Conservation (phyloP, 2,113 vertebrate species). For the Epinephelus cyanopodus region DNA sequence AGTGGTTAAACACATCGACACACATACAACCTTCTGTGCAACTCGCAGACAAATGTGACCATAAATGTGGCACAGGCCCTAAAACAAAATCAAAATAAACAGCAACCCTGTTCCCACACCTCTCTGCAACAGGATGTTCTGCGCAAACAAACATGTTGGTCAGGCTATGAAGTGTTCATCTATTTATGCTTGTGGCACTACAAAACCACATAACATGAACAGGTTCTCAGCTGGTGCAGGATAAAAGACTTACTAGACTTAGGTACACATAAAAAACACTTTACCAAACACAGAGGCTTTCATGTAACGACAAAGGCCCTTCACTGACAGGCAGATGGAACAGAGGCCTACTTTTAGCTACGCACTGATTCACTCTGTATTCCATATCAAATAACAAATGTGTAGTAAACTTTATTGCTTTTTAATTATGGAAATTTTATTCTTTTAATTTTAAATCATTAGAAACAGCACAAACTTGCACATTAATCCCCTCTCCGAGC, state of each 20-base stretch:
- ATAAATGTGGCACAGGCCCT: slow-evolving; percentile 30
- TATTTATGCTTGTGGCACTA: slow-evolving; percentile 53
- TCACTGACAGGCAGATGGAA: slow-evolving; percentile 8
- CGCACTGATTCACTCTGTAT: slow-evolving; percentile 14
- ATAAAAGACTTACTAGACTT: slow-evolving; percentile 42
- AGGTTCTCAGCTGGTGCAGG: slow-evolving; percentile 52
- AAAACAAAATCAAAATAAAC: slow-evolving; percentile 58
- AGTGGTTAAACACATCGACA: slow-evolving; percentile 7
- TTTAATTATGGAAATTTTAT: slow-evolving; percentile 8
- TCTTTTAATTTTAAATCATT: background rate
- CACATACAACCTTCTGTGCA: background rate
- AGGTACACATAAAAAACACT: slow-evolving; percentile 27
- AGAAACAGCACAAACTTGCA: slow-evolving; percentile 15
- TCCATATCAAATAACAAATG: slow-evolving; percentile 31
- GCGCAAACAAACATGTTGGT: slow-evolving; percentile 60
- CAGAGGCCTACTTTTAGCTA: slow-evolving; percentile 4
- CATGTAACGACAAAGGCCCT: background rate
- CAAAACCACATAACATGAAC: slow-evolving; percentile 45
- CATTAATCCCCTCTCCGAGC: background rate
- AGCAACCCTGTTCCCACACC: slow-evolving; percentile 42
- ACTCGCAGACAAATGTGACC: slow-evolving; percentile 27
- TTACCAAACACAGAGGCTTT: slow-evolving; percentile 18
- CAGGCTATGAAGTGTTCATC: slow-evolving; percentile 46
- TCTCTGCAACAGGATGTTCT: slow-evolving; percentile 70
- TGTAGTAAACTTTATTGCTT: slow-evolving; percentile 2